Conservation (phyloP, 1,140 invertebrate genomes). For the Bombus waltoni region DNA sequence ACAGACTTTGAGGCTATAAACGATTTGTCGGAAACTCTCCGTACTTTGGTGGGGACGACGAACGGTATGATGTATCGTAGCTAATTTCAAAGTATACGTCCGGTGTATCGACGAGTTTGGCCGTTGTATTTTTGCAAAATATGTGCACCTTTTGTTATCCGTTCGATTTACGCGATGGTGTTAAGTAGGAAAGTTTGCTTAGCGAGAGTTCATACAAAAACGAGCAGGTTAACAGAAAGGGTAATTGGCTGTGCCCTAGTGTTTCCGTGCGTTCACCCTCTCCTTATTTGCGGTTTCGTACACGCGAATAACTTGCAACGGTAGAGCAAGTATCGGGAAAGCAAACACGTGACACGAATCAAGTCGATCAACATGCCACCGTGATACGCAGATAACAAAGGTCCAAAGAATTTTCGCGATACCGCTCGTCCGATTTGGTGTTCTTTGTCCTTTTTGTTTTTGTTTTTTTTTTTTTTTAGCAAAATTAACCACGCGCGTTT, state of each 20-base stretch:
- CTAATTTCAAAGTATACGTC: neutral
- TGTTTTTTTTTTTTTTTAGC: too few species aligned
- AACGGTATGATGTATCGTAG: conserved; percentile 15
- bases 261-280: conserved; percentile 31
- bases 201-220: conserved; percentile 41
- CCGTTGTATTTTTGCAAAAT: neutral
- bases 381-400: neutral
- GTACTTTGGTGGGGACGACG: neutral
- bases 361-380: conserved; percentile 30
- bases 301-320: conserved; percentile 35
- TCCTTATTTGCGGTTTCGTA: conserved; percentile 27
- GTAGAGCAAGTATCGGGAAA: conserved; percentile 3
- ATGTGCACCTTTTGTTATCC: conserved; percentile 3
- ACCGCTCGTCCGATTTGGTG: neutral
- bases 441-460: too few species aligned
- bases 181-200: conserved; percentile 53
- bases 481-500: too few species aligned
- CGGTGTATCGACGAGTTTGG: neutral
- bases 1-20: neutral
- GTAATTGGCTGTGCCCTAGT: conserved; percentile 38
- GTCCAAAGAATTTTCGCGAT: neutral
- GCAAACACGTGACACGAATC: conserved; percentile 32
- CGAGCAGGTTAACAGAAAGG: neutral
- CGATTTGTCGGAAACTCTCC: neutral
- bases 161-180: conserved; percentile 36